Evolutionary conservation across 2,888 invertebrate species (phyloP), one percentile per base, ranked within the genome.

Genomic region (Chrysolina oricalcia): DNA sequence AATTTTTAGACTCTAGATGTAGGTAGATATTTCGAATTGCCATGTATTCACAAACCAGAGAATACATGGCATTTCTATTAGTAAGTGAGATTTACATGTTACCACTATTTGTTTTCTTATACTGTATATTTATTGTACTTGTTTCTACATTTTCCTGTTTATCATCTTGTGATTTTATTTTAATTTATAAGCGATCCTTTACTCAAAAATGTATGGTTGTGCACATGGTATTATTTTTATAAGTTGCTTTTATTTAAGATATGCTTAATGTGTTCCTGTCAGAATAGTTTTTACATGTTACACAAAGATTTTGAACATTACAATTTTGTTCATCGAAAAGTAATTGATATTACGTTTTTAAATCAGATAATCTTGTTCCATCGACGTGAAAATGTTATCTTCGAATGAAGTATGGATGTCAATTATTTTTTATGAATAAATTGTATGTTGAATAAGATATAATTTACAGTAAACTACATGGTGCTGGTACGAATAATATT

Each of bases 71-170:
- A 75, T 62, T 77, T 78, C 73, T 73, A 73, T 77, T 77, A 81
- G 81, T 83, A 85, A 86, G 87, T 86, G 87, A 87, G 85, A 87
- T 85, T 82, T 85, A 83, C 81, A 84, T 86, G 88, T 88, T 88
- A 88, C 88, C 88, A 87, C 84, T 86, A 81, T 85, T 82, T 77
- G 79, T 82, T 85, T 80, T 75, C 78, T 78, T 78, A 56, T 71
- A 73, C 70, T 81, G 75, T 79, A 74, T 79, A 76, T 81, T 77
- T 78, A 66, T 53, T 11, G 73, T 73, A 35, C 50, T 43, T 53
- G 53, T 63, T 72, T 50, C 69, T 70, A 75, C 69, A 17, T 68
- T 78, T 65, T 71, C 71, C 69, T 74, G 71, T 77, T 75, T 70
- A 73, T 81, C 71, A 70, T 76, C 72, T 76, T 80, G 74, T 78